Conservation (phyloP, 2,888 invertebrate genomes). For the Leptopilina drosophilae region DNA sequence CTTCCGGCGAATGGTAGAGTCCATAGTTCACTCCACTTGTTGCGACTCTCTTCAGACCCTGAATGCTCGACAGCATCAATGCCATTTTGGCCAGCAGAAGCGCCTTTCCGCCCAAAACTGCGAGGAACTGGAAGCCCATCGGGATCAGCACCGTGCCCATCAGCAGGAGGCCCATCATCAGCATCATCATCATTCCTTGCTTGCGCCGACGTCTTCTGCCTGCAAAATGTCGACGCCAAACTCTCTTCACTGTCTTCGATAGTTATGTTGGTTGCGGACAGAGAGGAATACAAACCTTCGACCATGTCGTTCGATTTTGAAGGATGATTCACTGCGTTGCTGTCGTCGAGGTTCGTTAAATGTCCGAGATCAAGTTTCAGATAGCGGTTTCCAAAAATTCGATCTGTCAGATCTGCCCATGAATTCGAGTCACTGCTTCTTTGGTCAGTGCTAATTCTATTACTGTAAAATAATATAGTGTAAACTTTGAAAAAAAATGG, state of each 20-base stretch:
- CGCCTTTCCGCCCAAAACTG: slow-evolving; percentile 89
- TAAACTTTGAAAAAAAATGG: too few species aligned
- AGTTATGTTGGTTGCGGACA: background rate
- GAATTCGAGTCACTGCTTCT: slow-evolving; percentile 79
- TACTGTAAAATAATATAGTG: slow-evolving; percentile 44
- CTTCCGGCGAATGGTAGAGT: slow-evolving; percentile 81
- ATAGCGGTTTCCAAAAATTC: slow-evolving; percentile 82
- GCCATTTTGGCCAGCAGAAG: slow-evolving; percentile 89
- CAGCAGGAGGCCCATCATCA: slow-evolving; percentile 88
- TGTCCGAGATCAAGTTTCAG: slow-evolving; percentile 81
- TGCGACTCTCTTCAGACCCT: slow-evolving; percentile 87
- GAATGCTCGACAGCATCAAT: slow-evolving; percentile 86
- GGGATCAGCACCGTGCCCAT: slow-evolving; percentile 88
- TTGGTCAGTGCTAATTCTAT: slow-evolving; percentile 63
- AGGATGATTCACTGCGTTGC: slow-evolving; percentile 35
- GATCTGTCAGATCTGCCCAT: slow-evolving; percentile 80
- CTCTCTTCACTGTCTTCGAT: background rate
- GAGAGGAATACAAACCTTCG: slow-evolving; percentile 71
- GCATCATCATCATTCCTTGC: slow-evolving; percentile 85
- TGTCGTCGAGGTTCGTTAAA: slow-evolving; percentile 55
- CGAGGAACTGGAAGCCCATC: slow-evolving; percentile 90
- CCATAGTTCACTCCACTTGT: slow-evolving; percentile 87
- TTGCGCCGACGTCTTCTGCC: slow-evolving; percentile 78
- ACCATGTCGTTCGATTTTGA: slow-evolving; percentile 60
- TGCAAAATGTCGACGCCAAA: slow-evolving; percentile 16